Conservation (phyloP, 1,140 invertebrate species). For the Monochamus saltuarius region DNA sequence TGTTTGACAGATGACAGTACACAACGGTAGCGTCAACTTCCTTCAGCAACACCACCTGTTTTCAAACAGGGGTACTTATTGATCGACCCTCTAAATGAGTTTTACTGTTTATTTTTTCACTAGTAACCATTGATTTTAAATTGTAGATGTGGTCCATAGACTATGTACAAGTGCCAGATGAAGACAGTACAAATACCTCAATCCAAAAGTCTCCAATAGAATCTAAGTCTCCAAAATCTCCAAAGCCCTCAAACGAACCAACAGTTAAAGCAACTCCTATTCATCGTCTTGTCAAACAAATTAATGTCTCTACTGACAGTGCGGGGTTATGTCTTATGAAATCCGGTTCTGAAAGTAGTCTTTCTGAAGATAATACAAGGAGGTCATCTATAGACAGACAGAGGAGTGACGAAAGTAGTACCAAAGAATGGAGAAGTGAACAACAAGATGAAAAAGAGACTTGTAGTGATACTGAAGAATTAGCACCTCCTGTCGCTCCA, state of each 20-base stretch:
- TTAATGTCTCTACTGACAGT: constrained; percentile 72
- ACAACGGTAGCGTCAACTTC: too few species aligned
- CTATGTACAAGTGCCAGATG: constrained; percentile 85
- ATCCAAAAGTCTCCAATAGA: constrained; percentile 21
- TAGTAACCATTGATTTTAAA: too few species aligned
- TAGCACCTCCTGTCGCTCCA: constrained; percentile 47
- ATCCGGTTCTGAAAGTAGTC: constrained; percentile 82
- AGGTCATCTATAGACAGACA: constrained; percentile 9
- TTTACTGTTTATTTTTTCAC: too few species aligned
- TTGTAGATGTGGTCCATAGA: constrained; percentile 94
- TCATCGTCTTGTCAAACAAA: constrained; percentile 73
- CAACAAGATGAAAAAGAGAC: constrained; percentile 71
- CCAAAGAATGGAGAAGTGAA: constrained; percentile 67
- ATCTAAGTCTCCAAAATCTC: constrained; percentile 4
- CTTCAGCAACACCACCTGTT: too few species aligned
- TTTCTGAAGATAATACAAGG: constrained; percentile 64
- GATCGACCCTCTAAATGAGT: too few species aligned
- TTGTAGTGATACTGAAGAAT: constrained; percentile 62
- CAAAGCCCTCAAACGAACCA: constrained; percentile 27
- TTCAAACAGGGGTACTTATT: too few species aligned
- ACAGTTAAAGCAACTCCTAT: constrained; percentile 39
- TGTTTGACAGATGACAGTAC: too few species aligned
- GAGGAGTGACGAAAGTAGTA: constrained; percentile 58
- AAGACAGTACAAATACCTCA: constrained; percentile 51
- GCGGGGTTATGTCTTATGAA: constrained; percentile 63